A percentile compares a stretch with the other conserved stretches of the same genome.
phyloP scores from a whole-genome alignment of 2,797 vertebrate species.

The Lepilemur ruficaudatus region DNA sequence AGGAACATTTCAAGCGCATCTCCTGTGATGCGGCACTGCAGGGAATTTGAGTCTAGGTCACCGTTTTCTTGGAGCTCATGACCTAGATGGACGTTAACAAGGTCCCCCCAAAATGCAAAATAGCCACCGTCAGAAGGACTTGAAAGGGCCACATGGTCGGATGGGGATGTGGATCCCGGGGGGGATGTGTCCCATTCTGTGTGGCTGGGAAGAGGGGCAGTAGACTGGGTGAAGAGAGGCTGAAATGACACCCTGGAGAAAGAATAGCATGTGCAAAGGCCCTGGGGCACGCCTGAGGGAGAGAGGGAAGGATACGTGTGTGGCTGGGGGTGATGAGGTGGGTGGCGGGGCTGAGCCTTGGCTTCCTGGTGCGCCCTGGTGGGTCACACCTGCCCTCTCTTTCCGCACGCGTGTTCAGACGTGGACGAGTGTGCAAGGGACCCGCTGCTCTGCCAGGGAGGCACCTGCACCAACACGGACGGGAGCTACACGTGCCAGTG shows the following conservation, averaged over 20 bases:
- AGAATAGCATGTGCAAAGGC: not conserved
- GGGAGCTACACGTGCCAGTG: slow-evolving; percentile 95
- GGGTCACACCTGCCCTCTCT: not conserved
- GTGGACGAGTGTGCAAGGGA: slow-evolving; percentile 95
- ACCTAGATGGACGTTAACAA: not conserved
- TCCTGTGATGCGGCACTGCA: not conserved
- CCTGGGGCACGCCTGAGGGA: not conserved
- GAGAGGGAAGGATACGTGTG: not conserved
- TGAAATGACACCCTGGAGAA: not conserved
- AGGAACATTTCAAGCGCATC: not conserved
- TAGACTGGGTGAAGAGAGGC: not conserved
- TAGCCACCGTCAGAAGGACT: not conserved
- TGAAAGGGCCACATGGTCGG: rapidly evolving
- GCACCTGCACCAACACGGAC: slow-evolving; percentile 93
- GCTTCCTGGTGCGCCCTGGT: too few species aligned
- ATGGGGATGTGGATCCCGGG: too few species aligned
- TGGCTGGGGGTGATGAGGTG: too few species aligned
- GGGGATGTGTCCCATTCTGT: not conserved
- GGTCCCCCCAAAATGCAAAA: not conserved
- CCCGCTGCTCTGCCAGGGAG: slow-evolving; percentile 92
- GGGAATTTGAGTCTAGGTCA: not conserved
- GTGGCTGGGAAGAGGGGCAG: not conserved
- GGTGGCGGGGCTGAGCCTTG: not conserved
- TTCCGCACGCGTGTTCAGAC: slow-evolving; percentile 81
- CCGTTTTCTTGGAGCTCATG: not conserved